Evolutionary conservation across 1,140 invertebrate genomes (phyloP).

Genomic region (Coelopa frigida): DNA sequence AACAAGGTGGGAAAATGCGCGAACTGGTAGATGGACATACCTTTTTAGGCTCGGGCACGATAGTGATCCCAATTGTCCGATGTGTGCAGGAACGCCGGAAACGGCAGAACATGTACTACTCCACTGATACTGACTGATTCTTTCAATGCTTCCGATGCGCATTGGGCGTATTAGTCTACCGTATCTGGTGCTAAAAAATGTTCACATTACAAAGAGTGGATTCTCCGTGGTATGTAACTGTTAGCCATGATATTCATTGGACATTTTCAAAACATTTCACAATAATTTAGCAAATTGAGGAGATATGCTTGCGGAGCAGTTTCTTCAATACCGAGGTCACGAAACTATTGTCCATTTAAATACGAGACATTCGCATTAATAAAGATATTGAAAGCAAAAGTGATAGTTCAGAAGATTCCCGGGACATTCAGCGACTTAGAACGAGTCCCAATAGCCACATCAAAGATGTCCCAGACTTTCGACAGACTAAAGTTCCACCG

Average conservation of each 20-base stretch:
- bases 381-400: slow-evolving; percentile 57
- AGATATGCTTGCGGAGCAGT: slow-evolving; percentile 79
- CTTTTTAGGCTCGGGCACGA: no score
- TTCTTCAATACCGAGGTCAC: slow-evolving; percentile 83
- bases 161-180: slow-evolving; percentile 61
- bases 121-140: slow-evolving; percentile 7
- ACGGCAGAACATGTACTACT: no score
- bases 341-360: slow-evolving; percentile 76
- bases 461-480: slow-evolving; percentile 55
- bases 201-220: slow-evolving; percentile 58
- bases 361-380: slow-evolving; percentile 76
- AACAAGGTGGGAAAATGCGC: no score
- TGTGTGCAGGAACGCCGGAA: no score
- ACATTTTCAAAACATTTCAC: no score
- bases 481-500: slow-evolving; percentile 65
- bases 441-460: slow-evolving; percentile 30
- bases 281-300: slow-evolving; percentile 77
- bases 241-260: neutral
- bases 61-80: no score
- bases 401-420: slow-evolving; percentile 9
- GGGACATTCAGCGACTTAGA: no score
- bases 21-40: no score
- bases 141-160: slow-evolving; percentile 55
- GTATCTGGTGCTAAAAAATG: slow-evolving; percentile 55
- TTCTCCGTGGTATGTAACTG: slow-evolving; percentile 54